These are phyloP conservation scores for Arnoldichthys spilopterus DNA, from an alignment of 2,797 vertebrate genomes.

Conservation along the genomic window DNA sequence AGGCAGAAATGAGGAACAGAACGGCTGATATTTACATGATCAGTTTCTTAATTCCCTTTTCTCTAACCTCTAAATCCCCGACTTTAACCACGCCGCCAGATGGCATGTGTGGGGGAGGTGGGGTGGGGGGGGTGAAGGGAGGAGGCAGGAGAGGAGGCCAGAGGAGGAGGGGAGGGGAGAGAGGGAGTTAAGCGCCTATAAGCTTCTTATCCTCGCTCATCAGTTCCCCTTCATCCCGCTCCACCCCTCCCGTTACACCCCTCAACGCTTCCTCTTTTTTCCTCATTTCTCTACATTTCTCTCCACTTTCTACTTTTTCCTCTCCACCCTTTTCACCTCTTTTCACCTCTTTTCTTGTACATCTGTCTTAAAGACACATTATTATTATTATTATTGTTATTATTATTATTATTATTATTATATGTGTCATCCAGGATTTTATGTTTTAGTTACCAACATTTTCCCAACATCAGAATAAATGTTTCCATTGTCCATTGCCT, in stretches of 20 bases:
- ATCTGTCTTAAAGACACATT: no score
- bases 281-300: background rate
- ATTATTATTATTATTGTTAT: no score
- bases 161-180: background rate
- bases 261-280: background rate
- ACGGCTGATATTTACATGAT: conserved; percentile 16
- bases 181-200: conserved; percentile 28
- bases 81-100: conserved; percentile 33
- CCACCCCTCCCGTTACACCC: background rate
- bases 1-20: conserved; percentile 9
- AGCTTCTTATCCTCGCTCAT: conserved; percentile 35
- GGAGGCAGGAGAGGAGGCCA: background rate
- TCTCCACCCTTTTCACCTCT: background rate
- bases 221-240: conserved; percentile 6
- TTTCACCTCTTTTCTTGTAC: background rate
- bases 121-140: background rate
- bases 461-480: no score
- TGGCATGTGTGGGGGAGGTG: no score
- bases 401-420: no score
- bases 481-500: no score
- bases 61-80: conserved; percentile 23
- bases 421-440: no score
- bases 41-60: conserved; percentile 22
- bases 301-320: background rate
- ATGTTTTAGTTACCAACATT: no score